Evolutionary conservation across 2,888 invertebrate genomes (phyloP), one percentile per base, ranked within the genome.

Genomic region (Tipula vernalis): DNA sequence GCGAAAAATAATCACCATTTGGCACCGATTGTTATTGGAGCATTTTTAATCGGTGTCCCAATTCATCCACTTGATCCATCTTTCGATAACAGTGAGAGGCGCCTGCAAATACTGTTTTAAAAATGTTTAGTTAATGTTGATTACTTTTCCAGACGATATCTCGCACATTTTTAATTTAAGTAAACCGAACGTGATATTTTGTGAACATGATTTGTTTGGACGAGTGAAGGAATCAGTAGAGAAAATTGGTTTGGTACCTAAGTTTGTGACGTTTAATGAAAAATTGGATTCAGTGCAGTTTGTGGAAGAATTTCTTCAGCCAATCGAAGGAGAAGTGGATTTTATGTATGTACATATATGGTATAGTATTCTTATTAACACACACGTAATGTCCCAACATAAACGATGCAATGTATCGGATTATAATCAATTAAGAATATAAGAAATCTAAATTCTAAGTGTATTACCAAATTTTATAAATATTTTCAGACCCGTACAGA

Each of bases 21-120:
- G 44, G 89, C 89, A 0, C 88, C 89, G 0, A 44, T 90, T 41
- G 89, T 88, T 13, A 89, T 90, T 85, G 90, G 89, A 0, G 89
- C 90, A 0, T 89, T 90, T 39, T 87, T 90, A 0, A 89, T 88
- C 87, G 91, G 91, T 2, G 89, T 89, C 6, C 89, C 90, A n/a
- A 88, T 89, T 1, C 89, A 90, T 88, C 89, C 90, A 1, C 13
- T 91, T 13, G 89, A 89, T 88, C 89, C 90, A 10, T 88, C 88
- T 0, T 90, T 90, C n/a, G 89, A 86, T 83, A 87, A 87, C 84
- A 86, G 87, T 87, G 36, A 41, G 12, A 28, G 39, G 6, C 3
- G 28, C 28, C 2, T 28, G 28, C 28, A 28, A 28, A 39, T 39
- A 39, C 6, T 39, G 5, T 39, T 39, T 28, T 10, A 39, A 42